Conservation (phyloP, 2,797 vertebrate species). For the Thalassophryne amazonica region DNA sequence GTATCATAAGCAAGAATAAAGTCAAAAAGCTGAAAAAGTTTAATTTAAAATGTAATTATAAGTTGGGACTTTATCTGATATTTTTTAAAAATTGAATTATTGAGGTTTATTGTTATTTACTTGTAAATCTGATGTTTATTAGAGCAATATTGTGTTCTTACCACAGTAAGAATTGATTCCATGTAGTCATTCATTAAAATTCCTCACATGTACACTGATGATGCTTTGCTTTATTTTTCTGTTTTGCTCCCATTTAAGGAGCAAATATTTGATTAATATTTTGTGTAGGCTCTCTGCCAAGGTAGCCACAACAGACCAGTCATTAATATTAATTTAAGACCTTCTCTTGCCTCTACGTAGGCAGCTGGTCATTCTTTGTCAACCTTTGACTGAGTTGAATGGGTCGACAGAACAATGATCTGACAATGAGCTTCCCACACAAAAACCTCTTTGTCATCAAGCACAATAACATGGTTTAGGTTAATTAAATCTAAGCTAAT, state of each 20-base stretch:
- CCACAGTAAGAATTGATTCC: too few relatives aligned
- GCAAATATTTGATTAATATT: too few relatives aligned
- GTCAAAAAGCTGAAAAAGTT: background rate
- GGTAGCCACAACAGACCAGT: conserved; percentile 30
- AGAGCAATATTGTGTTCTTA: too few relatives aligned
- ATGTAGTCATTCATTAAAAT: too few relatives aligned
- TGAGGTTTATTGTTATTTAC: too few relatives aligned
- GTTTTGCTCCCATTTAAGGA: background rate
- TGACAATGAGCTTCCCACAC: conserved; percentile 73
- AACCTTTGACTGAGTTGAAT: conserved; percentile 70
- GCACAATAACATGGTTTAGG: conserved; percentile 78
- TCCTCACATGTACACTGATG: background rate
- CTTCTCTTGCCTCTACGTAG: conserved; percentile 36
- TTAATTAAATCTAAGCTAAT: conserved; percentile 80
- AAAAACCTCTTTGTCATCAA: conserved; percentile 77
- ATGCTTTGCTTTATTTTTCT: background rate
- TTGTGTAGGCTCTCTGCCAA: conserved; percentile 16
- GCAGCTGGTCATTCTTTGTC: conserved; percentile 52
- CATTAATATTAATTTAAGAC: conserved; percentile 40
- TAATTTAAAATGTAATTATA: background rate
- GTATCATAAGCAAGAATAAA: conserved; percentile 2
- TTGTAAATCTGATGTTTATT: too few relatives aligned
- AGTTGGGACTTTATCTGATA: too few relatives aligned
- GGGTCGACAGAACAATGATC: conserved; percentile 74
- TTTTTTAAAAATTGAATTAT: too few relatives aligned